Conservation (phyloP, 1,140 invertebrate genomes). For the Scaptomyza pallida region DNA sequence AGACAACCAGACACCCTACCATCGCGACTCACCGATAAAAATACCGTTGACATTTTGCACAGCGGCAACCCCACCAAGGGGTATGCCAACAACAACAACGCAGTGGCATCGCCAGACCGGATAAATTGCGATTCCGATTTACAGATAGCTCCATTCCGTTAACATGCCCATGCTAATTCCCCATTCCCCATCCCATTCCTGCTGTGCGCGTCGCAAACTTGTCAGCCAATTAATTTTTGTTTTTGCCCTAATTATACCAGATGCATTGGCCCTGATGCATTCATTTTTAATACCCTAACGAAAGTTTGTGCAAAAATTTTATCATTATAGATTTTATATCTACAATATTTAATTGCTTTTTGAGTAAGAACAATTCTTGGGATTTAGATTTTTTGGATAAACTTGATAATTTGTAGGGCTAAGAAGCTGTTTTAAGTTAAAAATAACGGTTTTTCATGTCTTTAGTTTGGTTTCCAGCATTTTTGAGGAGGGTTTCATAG, state of each 20-base stretch:
- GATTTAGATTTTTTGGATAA: too few relatives aligned
- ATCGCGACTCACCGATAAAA: conserved; percentile 63
- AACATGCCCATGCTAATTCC: conserved; percentile 27
- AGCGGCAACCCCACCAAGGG: conserved; percentile 16
- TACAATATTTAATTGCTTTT: too few relatives aligned
- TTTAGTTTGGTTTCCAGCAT: too few relatives aligned
- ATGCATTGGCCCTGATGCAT: conserved; percentile 62
- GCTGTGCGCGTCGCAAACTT: conserved; percentile 64
- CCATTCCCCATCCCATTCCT: conserved; percentile 18
- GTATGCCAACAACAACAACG: conserved; percentile 10
- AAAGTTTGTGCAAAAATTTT: not conserved
- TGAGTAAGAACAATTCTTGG: too few relatives aligned
- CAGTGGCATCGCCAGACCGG: conserved; percentile 37
- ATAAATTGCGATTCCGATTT: conserved; percentile 23
- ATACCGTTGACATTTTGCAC: conserved; percentile 72
- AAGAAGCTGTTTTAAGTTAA: too few relatives aligned
- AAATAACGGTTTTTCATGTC: too few relatives aligned
- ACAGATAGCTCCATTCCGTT: conserved; percentile 33
- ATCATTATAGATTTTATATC: not conserved
- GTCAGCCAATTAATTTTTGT: conserved; percentile 70
- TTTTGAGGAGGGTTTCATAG: too few relatives aligned
- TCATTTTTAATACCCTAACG: conserved; percentile 57
- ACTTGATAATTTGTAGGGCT: too few relatives aligned
- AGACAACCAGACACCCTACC: conserved; percentile 4
- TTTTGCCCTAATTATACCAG: conserved; percentile 68